A percentile compares a stretch with the other conserved stretches of the same genome.
These are phyloP conservation scores for Esox lucius DNA, from an alignment of 2,797 vertebrate species.

Conservation along the genomic window DNA sequence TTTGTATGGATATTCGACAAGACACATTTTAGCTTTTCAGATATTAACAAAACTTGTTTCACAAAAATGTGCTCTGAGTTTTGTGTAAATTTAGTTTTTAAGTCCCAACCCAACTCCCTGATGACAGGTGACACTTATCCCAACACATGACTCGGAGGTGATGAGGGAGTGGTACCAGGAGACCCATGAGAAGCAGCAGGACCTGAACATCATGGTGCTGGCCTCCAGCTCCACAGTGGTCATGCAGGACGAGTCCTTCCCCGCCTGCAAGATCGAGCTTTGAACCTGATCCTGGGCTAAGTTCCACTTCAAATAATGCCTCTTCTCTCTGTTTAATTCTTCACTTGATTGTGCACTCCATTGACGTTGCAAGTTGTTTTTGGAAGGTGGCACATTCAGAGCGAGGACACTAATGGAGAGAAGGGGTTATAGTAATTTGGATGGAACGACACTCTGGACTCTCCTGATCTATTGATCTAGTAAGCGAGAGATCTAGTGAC, in stretches of 20 bases:
- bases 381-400: neutral
- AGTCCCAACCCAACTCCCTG: slow-evolving; percentile 4
- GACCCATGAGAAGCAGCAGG: slow-evolving; percentile 96
- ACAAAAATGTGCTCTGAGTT: neutral
- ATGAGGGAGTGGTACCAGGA: slow-evolving; percentile 99
- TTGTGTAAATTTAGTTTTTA: neutral
- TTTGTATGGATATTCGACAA: neutral
- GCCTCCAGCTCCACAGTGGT: slow-evolving; percentile 99
- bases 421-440: neutral
- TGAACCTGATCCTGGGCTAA: slow-evolving; percentile 61
- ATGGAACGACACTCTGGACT: neutral
- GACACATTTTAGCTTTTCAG: neutral
- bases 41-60: neutral
- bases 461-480: neutral
- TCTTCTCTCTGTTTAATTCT: neutral
- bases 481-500: neutral
- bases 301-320: neutral
- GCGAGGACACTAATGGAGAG: neutral
- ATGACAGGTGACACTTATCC: slow-evolving; percentile 92
- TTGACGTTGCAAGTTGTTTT: slow-evolving; percentile 2
- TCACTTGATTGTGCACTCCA: neutral
- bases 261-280: slow-evolving; percentile 98
- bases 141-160: slow-evolving; percentile 96
- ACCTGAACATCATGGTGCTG: slow-evolving; percentile 98
- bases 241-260: slow-evolving; percentile 99